phyloP scores from a whole-genome alignment of 2,113 vertebrate species.

The Butorides virescens region DNA sequence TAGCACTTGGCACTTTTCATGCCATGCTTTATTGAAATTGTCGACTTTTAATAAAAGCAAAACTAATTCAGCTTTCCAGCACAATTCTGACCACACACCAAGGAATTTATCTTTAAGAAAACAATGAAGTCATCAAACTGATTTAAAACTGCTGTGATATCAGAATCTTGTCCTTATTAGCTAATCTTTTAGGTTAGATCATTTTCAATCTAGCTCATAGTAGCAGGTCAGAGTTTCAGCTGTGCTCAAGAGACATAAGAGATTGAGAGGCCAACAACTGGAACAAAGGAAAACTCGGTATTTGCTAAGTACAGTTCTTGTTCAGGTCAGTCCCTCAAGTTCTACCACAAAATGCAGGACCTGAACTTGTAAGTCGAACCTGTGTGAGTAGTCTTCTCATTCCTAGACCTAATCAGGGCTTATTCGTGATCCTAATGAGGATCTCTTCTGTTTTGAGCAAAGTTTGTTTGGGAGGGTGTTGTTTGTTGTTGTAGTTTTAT shows the following conservation, averaged over 20 bases:
- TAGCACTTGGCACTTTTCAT: not conserved
- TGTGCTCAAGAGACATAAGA: not conserved
- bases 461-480: not conserved
- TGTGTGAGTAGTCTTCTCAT: not conserved
- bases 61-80: not conserved
- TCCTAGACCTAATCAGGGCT: not conserved
- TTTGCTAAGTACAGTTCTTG: not conserved
- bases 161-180: not conserved
- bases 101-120: not conserved
- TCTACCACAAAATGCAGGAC: not conserved
- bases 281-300: not conserved
- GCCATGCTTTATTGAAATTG: not conserved
- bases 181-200: not conserved
- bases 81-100: not conserved
- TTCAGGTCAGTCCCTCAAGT: not conserved
- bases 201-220: not conserved
- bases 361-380: not conserved
- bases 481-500: not conserved
- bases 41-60: not conserved
- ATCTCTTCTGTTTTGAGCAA: not conserved
- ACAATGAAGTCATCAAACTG: not conserved
- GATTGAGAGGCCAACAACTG: not conserved
- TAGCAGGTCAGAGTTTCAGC: not conserved
- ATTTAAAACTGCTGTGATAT: not conserved
- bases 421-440: not conserved